Base-by-base conservation (phyloP, 2,113 vertebrate species). In the Pelecanus crispus region DNA sequence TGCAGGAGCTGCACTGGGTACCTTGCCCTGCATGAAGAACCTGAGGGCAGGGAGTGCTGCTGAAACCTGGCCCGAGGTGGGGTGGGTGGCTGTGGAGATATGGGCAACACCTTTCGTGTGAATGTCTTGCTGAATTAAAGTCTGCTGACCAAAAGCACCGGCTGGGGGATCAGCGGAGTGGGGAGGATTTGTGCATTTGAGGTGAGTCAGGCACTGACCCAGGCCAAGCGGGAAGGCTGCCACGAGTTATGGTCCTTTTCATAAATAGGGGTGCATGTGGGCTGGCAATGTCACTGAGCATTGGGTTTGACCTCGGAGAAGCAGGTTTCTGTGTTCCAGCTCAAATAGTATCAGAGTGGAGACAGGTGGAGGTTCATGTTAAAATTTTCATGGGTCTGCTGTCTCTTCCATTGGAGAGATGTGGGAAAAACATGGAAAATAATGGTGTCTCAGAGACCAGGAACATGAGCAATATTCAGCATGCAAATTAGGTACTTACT, bases 1-100 rank as follows among this genome's bases (percentile, higher is more conserved):
- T 58, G 34, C 2, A 15, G 61, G 44, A 55, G 13, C 49, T 70
- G 32, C 3, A 12, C 19, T 0, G 0, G 1, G 16, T 62, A 9
- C 19, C 21, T 38, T 9, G 12, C 11, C 10, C n/a, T 52, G 17
- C 11, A 21, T 0, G 0, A 38, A 73, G 13, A 75, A 17, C 47
- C 20, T 52, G 19, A 11, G 36, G 31, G 2, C 11, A 52, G 21
- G 31, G 52, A 72, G 10, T 13, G 31, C 11, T 4, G 9, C 31
- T 0, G 0, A 72, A 95, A 83, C 17, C 9, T 3, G 4, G 8
- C 24, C 44, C 2, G 1, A 31, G 28, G n/a, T n/a, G 6, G 22
- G 14, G 0, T 2, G 20, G 4, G 47, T 36, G 63, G 9, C 25
- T 42, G 29, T 38, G 29, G 7, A 40, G 8, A 50, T 31, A 19